Evolutionary conservation across 2,113 vertebrate genomes (phyloP), one percentile per base, ranked within the genome.

Genomic region (Ptilorrhoa leucosticta): DNA sequence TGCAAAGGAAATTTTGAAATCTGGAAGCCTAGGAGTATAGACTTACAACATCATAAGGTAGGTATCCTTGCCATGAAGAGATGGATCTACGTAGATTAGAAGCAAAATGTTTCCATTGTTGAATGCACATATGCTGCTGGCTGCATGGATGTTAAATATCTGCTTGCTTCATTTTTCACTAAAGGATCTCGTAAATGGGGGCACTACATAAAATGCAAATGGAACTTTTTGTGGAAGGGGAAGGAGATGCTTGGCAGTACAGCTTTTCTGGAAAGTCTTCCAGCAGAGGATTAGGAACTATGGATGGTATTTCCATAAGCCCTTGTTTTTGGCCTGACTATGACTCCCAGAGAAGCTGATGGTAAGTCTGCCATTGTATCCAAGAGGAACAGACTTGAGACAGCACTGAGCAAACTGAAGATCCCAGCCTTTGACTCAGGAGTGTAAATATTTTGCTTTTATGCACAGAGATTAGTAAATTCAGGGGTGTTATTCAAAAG

Each of bases 391-490:
- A 94, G 91, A 84, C 91, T 87, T 91, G 89, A 92, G 87, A 84
- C 76, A 92, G 93, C 9, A 0, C 81, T 94, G 81, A 91, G 89
- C 87, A 94, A 95, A 95, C 87, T 82, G 95, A 95, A 96, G 94
- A 96, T 79, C 69, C 77, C 80, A 93, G 89, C 57, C 91, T 95
- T 92, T 89, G 91, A 95, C 91, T 95, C 57, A 39, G 72, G 56
- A 95, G 87, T 82, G 89, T 79, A 95, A 97, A 97, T 96, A 96
- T 93, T 94, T 95, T 84, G 69, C 89, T 80, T 87, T 92, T 95
- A 84, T 84, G 88, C 90, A 33, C 21, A 92, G 80, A 93, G 89
- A 91, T 96, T 94, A 95, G 89, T 82, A 94, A 92, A 96, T 87
- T 60, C 91, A 79, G 80, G 72, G 86, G 35, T 21, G 0, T 94